A percentile compares a stretch with the other conserved stretches of the same genome.
phyloP scores from a whole-genome alignment of 2,888 invertebrate genomes.

The Archaeoteleia sp. region DNA sequence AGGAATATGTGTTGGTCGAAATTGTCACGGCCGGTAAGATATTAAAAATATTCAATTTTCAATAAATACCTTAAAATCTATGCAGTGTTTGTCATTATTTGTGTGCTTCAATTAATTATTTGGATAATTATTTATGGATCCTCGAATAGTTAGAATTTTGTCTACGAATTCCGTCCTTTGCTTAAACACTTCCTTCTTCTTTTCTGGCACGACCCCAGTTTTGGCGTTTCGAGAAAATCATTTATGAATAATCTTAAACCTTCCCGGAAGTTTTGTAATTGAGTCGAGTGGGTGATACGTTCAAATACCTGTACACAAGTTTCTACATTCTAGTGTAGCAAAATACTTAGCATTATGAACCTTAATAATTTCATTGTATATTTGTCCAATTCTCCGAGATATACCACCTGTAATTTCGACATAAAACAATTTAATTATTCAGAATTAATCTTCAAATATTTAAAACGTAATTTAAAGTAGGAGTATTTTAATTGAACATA shows the following conservation, averaged over 20 bases:
- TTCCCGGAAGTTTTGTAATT: constrained; percentile 87
- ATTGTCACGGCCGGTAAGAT: not conserved
- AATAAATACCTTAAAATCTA: constrained; percentile 21
- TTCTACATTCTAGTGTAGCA: constrained; percentile 81
- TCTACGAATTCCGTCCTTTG: constrained; percentile 81
- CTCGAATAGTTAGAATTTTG: constrained; percentile 78
- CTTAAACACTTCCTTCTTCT: constrained; percentile 76
- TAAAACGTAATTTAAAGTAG: too few relatives aligned
- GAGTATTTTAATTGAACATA: too few relatives aligned
- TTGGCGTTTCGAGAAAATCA: constrained; percentile 85
- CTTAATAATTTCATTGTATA: constrained; percentile 86
- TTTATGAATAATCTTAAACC: constrained; percentile 89
- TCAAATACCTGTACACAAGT: constrained; percentile 81
- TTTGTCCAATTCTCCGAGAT: constrained; percentile 91
- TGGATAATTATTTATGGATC: constrained; percentile 45
- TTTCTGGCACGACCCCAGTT: constrained; percentile 68
- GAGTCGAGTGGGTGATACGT: constrained; percentile 83
- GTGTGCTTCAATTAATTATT: too few relatives aligned
- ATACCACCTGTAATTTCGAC: constrained; percentile 80
- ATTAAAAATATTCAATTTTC: constrained; percentile 11
- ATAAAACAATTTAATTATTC: constrained; percentile 14
- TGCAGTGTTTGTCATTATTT: too few relatives aligned
- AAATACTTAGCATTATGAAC: constrained; percentile 84
- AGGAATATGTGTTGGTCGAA: too few relatives aligned
- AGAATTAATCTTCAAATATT: too few relatives aligned